Evolutionary conservation across 2,113 vertebrate species (phyloP).

Genomic region (Myiozetetes cayanensis): DNA sequence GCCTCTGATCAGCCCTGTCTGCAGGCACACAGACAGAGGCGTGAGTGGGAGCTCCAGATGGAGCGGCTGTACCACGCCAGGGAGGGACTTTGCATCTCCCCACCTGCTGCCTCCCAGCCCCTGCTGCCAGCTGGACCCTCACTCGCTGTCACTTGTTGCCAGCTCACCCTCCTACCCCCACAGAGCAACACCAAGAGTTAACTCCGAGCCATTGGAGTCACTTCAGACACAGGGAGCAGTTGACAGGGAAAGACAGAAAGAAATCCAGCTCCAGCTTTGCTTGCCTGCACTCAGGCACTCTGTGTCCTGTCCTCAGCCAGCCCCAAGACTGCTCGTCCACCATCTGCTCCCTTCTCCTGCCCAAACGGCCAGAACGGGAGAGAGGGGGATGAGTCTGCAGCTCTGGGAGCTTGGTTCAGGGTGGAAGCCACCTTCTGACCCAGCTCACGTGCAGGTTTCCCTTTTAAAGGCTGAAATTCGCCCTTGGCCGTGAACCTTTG

Average conservation of each 20-base stretch:
- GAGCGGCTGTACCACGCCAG: neutral
- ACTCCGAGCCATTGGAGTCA: neutral
- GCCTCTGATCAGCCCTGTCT: neutral
- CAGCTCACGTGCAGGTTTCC: neutral
- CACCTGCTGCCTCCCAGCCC: neutral
- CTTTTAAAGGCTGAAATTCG: neutral
- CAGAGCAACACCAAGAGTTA: neutral
- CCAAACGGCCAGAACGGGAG: neutral
- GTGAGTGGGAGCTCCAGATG: slow-evolving; percentile 39
- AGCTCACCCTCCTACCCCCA: neutral
- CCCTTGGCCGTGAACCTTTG: neutral
- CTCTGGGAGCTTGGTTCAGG: neutral
- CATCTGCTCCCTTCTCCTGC: slow-evolving; percentile 15
- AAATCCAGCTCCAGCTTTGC: neutral
- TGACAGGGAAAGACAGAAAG: neutral
- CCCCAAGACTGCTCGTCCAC: neutral
- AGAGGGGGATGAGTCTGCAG: neutral
- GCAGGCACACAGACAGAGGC: neutral
- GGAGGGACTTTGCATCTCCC: neutral
- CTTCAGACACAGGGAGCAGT: neutral
- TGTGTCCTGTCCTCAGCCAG: neutral
- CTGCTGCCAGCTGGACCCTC: slow-evolving; percentile 20
- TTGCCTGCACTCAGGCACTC: neutral
- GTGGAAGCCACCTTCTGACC: neutral
- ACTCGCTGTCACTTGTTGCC: neutral